Conservation (phyloP, 2,797 vertebrate species). For the Hybognathus amarus region DNA sequence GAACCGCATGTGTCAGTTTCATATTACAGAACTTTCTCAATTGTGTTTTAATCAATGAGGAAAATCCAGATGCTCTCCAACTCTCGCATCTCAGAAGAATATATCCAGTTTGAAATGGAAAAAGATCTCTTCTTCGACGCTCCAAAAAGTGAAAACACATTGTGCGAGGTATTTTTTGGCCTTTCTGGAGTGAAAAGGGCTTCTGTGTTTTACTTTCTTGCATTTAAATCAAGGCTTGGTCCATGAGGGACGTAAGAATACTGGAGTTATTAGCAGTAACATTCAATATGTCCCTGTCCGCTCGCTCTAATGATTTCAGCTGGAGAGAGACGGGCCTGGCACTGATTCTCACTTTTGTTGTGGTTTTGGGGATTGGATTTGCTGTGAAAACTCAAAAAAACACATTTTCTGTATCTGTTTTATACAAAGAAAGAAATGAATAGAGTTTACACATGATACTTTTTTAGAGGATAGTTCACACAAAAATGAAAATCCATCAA, state of each 20-base stretch:
- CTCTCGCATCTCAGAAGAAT: constrained; percentile 42
- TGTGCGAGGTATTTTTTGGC: constrained; percentile 18
- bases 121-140: constrained; percentile 41
- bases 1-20: constrained; percentile 47
- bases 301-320: constrained; percentile 15
- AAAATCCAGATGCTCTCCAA: constrained; percentile 52
- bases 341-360: constrained; percentile 26
- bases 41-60: constrained; percentile 49
- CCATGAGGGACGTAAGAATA: not conserved
- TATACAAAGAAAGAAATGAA: not conserved
- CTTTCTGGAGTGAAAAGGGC: constrained; percentile 26
- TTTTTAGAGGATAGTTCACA: not conserved
- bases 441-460: not conserved
- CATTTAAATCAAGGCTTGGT: not conserved
- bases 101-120: constrained; percentile 50
- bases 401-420: constrained; percentile 7
- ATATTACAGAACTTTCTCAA: constrained; percentile 9
- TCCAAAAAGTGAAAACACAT: constrained; percentile 55
- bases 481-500: not conserved
- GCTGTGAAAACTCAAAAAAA: not conserved
- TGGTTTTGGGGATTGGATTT: constrained; percentile 30
- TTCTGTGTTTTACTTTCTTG: constrained; percentile 39
- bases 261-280: constrained; percentile 13
- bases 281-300: constrained; percentile 36
- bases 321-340: not conserved